Base-by-base conservation (phyloP, 2,797 vertebrate genomes). In the Heterohyrax brucei region DNA sequence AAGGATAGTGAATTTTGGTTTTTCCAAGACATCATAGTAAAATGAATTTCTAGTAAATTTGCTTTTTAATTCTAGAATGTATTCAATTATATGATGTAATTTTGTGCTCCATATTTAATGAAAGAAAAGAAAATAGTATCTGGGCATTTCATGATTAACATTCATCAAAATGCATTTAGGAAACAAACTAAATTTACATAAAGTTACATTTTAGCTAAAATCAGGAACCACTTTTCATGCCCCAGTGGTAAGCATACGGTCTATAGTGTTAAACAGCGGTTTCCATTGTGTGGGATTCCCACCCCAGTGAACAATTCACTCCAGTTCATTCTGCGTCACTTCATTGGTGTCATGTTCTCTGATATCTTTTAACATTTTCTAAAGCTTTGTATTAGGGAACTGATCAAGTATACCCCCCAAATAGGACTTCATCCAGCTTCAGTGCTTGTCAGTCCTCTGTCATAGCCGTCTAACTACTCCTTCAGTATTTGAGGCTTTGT, bases 21-120 rank as follows among this genome's bases (percentile, higher is more conserved):
- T 56, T 79, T 88, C 80, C 24, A 68, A n/a, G 48, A 5, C 12
- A 62, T 61, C 80, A 9, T 9, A 19, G 26, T 68, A 26, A 93
- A 93, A 77, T 87, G 59, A 19, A 75, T 92, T 95, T 83, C 19
- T 78, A 30, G 30, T 46, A 46, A 59, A 95, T 68, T 76, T 9
- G 21, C 30, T 84, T 95, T 48, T 94, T 33, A 89, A 33, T 73
- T 6, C 13, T 30, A 59, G 53, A 86, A 24, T 64, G 77, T n/a
- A 3, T 46, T 78, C 72, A 4, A 30, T 46, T 84, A 12, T 16
- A 39, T 80, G 13, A 79, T 10, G 26, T 21, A 10, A 44, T 61
- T 85, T 81, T 10, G 19, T 62, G 1, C 39, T 72, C 33, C 24
- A 2, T 46, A 64, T 83, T 82, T 93, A n/a, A 16, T 24, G 8